These are phyloP conservation scores for Bhutanitis thaidina DNA, from an alignment of 2,888 invertebrate species.

Conservation along the genomic window DNA sequence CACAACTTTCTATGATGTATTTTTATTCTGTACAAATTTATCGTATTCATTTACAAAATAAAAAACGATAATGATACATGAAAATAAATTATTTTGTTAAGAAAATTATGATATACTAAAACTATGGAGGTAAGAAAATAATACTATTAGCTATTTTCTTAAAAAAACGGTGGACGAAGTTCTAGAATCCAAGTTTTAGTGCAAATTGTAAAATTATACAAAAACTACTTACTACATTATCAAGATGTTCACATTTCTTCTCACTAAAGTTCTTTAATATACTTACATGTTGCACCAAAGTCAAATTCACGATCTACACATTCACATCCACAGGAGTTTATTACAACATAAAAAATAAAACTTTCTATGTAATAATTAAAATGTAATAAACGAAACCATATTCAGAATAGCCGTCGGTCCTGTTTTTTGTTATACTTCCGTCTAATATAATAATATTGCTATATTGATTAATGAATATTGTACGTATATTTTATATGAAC, in stretches of 20 bases:
- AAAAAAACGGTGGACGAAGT: conserved; percentile 12
- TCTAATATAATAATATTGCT: too few relatives aligned
- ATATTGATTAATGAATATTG: too few relatives aligned
- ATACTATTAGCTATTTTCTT: conserved; percentile 25
- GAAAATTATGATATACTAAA: conserved; percentile 14
- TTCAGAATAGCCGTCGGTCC: conserved; percentile 11
- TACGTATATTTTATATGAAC: too few relatives aligned
- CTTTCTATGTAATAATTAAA: conserved; percentile 23
- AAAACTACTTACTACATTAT: background rate
- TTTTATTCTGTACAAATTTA: conserved; percentile 14
- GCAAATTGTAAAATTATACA: background rate
- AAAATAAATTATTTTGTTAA: conserved; percentile 16
- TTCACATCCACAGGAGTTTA: conserved; percentile 5
- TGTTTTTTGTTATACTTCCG: too few relatives aligned
- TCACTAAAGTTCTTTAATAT: background rate
- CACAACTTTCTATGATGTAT: conserved; percentile 6
- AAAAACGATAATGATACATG: conserved; percentile 4
- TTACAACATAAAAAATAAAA: conserved; percentile 20
- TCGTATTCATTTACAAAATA: conserved; percentile 10
- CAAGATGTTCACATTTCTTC: background rate
- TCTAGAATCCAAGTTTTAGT: conserved; percentile 5
- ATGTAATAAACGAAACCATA: conserved; percentile 23
- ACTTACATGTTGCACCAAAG: background rate
- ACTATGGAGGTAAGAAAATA: conserved; percentile 35
- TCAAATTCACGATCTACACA: background rate